A percentile compares a stretch with the other conserved stretches of the same genome.
Evolutionary conservation across 1,140 invertebrate species (phyloP).

Genomic region (Trissolcus basalis): DNA sequence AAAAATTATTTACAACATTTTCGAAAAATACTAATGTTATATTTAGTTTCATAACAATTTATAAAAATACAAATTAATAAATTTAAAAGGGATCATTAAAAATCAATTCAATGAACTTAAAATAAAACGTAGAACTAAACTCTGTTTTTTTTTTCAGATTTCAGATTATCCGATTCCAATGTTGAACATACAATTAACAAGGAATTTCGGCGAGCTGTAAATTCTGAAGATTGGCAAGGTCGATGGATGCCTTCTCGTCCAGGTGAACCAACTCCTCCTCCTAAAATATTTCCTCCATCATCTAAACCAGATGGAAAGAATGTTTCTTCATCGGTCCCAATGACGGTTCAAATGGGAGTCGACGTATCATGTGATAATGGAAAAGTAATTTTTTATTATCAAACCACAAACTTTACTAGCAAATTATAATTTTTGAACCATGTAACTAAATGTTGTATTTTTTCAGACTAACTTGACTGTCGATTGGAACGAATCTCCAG

Average conservation of each 20-base stretch:
- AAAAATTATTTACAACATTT: too few species aligned
- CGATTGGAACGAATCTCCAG: conserved; percentile 83
- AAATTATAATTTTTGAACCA: conserved; percentile 1
- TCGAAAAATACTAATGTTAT: too few species aligned
- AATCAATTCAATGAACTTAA: too few species aligned
- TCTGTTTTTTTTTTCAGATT: conserved; percentile 11
- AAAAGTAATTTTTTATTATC: conserved; percentile 77
- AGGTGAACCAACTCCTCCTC: conserved; percentile 63
- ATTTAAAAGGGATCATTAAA: too few species aligned
- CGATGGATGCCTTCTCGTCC: conserved; percentile 69
- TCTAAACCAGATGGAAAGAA: neutral
- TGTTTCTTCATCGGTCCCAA: conserved; percentile 67
- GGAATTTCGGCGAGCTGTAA: conserved; percentile 46
- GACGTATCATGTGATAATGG: conserved; percentile 81
- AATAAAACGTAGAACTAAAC: too few species aligned
- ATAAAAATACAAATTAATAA: too few species aligned
- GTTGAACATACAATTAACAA: conserved; percentile 14
- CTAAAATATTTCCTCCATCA: conserved; percentile 58
- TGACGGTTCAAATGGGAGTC: conserved; percentile 79
- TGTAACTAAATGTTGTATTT: neutral
- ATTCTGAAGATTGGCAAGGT: conserved; percentile 67
- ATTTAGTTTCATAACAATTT: too few species aligned
- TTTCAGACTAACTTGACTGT: conserved; percentile 81
- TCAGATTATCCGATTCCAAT: conserved; percentile 13
- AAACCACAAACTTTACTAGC: too few species aligned